These are phyloP conservation scores for Coreius guichenoti DNA, from an alignment of 2,797 vertebrate genomes.

Conservation along the genomic window DNA sequence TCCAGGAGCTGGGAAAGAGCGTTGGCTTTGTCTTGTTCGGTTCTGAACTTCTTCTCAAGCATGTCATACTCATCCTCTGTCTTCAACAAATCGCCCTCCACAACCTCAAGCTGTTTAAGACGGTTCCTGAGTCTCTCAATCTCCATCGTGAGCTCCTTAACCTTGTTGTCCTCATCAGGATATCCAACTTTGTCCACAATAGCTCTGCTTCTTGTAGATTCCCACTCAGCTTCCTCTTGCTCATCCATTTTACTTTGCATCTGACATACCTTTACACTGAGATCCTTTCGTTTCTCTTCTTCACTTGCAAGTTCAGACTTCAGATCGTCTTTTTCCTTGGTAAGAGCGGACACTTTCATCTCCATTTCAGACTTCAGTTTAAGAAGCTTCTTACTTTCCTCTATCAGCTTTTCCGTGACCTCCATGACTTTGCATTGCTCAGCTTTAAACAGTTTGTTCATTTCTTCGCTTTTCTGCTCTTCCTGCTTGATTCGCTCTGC, in stretches of 20 bases:
- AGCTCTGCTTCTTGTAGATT: constrained; percentile 75
- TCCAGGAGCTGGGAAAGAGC: constrained; percentile 87
- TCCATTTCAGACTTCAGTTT: constrained; percentile 96
- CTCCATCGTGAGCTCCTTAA: constrained; percentile 87
- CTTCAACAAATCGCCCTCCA: constrained; percentile 96
- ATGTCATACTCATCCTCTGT: constrained; percentile 96
- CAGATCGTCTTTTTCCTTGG: constrained; percentile 87
- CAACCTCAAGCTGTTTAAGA: constrained; percentile 92
- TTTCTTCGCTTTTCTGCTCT: constrained; percentile 86
- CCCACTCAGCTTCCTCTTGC: constrained; percentile 83
- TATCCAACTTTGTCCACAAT: constrained; percentile 69
- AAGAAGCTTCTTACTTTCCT: constrained; percentile 95
- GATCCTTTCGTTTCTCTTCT: constrained; percentile 84
- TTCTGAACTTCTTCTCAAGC: constrained; percentile 92
- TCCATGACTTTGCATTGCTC: constrained; percentile 94
- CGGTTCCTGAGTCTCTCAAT: constrained; percentile 89
- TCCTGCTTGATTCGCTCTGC: constrained; percentile 91
- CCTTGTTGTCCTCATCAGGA: constrained; percentile 85
- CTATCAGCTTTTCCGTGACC: constrained; percentile 95
- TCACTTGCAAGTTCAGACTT: constrained; percentile 81
- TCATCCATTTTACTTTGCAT: constrained; percentile 85
- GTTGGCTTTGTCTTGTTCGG: constrained; percentile 92
- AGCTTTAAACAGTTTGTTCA: constrained; percentile 86
- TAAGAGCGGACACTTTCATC: constrained; percentile 81
- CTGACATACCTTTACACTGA: constrained; percentile 79